A percentile compares a stretch with the other conserved stretches of the same genome.
Evolutionary conservation across 2,888 invertebrate species (phyloP).

Genomic region (Hymenopus coronatus): DNA sequence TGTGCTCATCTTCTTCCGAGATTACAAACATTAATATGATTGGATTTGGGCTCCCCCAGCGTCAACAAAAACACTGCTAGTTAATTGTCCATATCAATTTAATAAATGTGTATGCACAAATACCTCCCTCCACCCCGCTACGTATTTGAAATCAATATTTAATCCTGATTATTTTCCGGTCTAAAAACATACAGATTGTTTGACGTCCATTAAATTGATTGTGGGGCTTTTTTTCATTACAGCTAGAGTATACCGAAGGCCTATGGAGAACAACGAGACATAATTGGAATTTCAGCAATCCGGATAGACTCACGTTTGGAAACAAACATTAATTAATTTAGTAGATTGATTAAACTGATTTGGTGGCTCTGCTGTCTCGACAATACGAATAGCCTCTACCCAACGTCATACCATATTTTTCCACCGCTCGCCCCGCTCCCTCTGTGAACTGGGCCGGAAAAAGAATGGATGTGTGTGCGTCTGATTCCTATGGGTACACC

Average conservation of each 20-base stretch:
- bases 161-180: constrained; percentile 32
- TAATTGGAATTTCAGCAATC: constrained; percentile 31
- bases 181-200: constrained; percentile 32
- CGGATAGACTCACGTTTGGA: constrained; percentile 19
- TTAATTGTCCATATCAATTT: constrained; percentile 34
- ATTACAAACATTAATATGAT: constrained; percentile 14
- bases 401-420: constrained; percentile 16
- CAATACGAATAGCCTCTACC: constrained; percentile 23
- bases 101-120: constrained; percentile 32
- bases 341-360: constrained; percentile 31
- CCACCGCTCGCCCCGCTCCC: background rate
- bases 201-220: constrained; percentile 34
- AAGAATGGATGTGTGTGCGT: background rate
- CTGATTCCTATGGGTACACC: background rate
- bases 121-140: constrained; percentile 5
- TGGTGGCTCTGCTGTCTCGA: constrained; percentile 28
- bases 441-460: background rate
- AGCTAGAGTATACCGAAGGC: background rate
- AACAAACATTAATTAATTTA: constrained; percentile 32
- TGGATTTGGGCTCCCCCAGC: constrained; percentile 3
- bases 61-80: constrained; percentile 22
- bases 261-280: constrained; percentile 16
- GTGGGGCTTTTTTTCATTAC: constrained; percentile 24
- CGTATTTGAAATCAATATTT: constrained; percentile 31
- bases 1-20: constrained; percentile 2